Evolutionary conservation across 2,888 invertebrate species (phyloP).

Genomic region (Eristalis intricaria): DNA sequence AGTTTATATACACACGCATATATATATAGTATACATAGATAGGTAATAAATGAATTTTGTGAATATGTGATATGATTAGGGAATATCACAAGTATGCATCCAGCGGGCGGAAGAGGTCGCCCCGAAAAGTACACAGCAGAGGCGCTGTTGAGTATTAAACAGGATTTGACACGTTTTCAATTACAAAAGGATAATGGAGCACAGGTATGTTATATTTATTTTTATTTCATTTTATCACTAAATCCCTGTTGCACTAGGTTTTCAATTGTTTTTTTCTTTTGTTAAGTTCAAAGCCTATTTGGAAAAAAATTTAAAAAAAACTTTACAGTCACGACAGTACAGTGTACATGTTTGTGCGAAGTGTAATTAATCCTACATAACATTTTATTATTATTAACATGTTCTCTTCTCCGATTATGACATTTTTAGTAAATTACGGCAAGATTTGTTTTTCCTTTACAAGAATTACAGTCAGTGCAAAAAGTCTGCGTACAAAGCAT

Average conservation of each 20-base stretch:
- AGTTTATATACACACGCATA: neutral
- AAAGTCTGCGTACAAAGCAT: too few relatives aligned
- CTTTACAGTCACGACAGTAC: too few relatives aligned
- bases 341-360: too few relatives aligned
- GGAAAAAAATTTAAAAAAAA: too few relatives aligned
- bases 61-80: conserved; percentile 81
- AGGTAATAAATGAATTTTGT: conserved; percentile 59
- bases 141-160: conserved; percentile 81
- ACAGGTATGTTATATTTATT: conserved; percentile 76
- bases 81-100: conserved; percentile 81
- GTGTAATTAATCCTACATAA: too few relatives aligned
- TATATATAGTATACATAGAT: conserved; percentile 3
- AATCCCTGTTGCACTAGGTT: too few relatives aligned
- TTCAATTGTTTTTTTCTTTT: neutral
- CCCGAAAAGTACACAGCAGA: conserved; percentile 82
- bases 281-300: too few relatives aligned
- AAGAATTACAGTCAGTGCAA: too few relatives aligned
- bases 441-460: too few relatives aligned
- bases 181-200: conserved; percentile 81
- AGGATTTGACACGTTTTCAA: conserved; percentile 81
- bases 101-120: conserved; percentile 82
- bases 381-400: too few relatives aligned
- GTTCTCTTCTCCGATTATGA: too few relatives aligned
- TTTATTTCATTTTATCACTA: neutral
- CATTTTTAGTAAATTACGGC: too few relatives aligned